Base-by-base conservation (phyloP, 2,113 vertebrate genomes). In the Tetraodon nigroviridis region DNA sequence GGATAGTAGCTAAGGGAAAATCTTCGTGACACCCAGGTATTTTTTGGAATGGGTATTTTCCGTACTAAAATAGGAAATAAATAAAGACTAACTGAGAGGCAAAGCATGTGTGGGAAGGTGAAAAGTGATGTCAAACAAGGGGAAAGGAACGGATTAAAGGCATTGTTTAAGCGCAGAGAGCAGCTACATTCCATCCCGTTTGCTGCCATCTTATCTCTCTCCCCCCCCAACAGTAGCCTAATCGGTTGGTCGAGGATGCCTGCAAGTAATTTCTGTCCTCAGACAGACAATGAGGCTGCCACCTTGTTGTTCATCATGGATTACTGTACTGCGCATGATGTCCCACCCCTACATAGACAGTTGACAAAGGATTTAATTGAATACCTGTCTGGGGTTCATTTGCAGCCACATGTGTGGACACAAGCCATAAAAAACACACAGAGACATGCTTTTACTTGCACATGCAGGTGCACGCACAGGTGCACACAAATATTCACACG, bases 221-320 rank as follows among this genome's bases (percentile, higher is more conserved):
- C 73, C 73, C 81, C 89, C 73, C 71, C 82, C 88, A 80, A 84
- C 84, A 86, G 83, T 82, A 79, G 88, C 83, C 73, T 92, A 91
- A 92, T 90, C 90, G 91, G 86, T 83, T 85, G 84, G 87, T 88
- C 72, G 82, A 84, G 76, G 67, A 78, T 61, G 86, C 82, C 78
- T 87, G 84, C 84, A 89, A 89, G 90, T 90, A 86, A 89, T 90
- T 90, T 89, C 84, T 76, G 72, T 85, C 85, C 75, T 85, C 89
- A 89, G 69, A 77, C 73, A 76, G 80, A 91, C 90, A 92, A 89
- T 89, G 67, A 62, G 84, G 70, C 83, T 89, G 86, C 81, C 88
- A 87, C 86, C 83, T 86, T 88, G 82, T 88, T 84, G 84, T 88
- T 86, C 81, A 80, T 84, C 78, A 68, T 17, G 84, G 89, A 91